phyloP scores from a whole-genome alignment of 2,888 invertebrate genomes.

The Melieria omissa region DNA sequence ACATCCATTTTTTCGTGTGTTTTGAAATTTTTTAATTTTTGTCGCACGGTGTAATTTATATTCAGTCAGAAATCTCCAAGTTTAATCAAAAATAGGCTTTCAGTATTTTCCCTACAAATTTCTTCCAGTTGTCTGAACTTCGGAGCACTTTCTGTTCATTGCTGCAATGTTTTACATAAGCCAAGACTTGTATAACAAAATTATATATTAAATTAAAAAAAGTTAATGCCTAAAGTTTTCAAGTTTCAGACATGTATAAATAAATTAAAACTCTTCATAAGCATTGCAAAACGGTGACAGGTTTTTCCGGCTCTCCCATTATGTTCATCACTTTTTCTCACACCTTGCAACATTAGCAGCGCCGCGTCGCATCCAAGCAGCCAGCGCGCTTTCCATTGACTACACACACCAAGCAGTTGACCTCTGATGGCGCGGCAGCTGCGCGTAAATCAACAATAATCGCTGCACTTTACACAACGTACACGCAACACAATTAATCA shows the following conservation, averaged over 20 bases:
- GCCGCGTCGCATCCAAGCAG: not conserved
- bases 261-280: not conserved
- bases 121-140: no score
- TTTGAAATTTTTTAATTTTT: no score
- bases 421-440: not conserved
- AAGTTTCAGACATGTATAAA: not conserved
- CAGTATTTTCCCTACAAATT: no score
- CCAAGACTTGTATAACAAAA: no score
- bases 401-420: not conserved
- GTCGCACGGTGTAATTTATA: no score
- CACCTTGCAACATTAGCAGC: not conserved
- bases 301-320: slow-evolving; percentile 24
- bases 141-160: no score
- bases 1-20: no score
- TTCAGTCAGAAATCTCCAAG: no score
- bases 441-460: slow-evolving; percentile 14
- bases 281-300: not conserved
- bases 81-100: no score
- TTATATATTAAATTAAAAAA: no score
- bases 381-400: not conserved
- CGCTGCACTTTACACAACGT: slow-evolving; percentile 18
- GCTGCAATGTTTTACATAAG: no score
- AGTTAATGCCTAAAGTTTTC: no score
- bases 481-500: slow-evolving; percentile 32
- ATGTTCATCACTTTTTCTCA: not conserved